Conservation (phyloP, 2,888 invertebrate genomes). For the Campoletis raptor region DNA sequence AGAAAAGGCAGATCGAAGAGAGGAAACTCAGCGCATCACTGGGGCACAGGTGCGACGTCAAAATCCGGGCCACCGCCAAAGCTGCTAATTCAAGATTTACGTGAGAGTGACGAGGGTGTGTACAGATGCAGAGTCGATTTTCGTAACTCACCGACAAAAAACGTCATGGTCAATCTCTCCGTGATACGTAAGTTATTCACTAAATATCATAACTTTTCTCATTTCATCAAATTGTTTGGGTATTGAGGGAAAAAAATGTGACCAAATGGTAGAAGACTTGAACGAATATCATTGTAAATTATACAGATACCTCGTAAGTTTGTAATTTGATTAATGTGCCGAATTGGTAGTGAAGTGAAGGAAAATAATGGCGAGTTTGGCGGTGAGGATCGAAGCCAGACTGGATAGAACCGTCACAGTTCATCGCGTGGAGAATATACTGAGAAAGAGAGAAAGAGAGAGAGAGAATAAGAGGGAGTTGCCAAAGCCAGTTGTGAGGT, state of each 20-base stretch:
- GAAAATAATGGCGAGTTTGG: constrained; percentile 50
- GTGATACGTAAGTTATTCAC: constrained; percentile 88
- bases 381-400: constrained; percentile 37
- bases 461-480: constrained; percentile 7
- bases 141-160: constrained; percentile 90
- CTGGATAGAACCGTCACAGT: constrained; percentile 21
- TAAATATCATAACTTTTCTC: background rate
- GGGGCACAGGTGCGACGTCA: constrained; percentile 87
- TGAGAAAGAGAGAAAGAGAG: background rate
- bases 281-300: constrained; percentile 18
- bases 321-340: constrained; percentile 57
- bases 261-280: background rate
- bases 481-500: constrained; percentile 21
- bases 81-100: constrained; percentile 83
- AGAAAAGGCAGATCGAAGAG: constrained; percentile 87
- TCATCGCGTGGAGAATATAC: constrained; percentile 26
- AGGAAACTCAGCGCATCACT: constrained; percentile 87
- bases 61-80: constrained; percentile 87
- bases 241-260: background rate
- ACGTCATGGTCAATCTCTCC: constrained; percentile 91
- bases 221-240: background rate
- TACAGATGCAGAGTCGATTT: constrained; percentile 92
- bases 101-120: constrained; percentile 88
- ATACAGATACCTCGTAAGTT: constrained; percentile 38
- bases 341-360: constrained; percentile 18